A percentile compares a stretch with the other conserved stretches of the same genome.
These are phyloP conservation scores for Corythaixoides concolor DNA, from an alignment of 2,113 vertebrate genomes.

Conservation along the genomic window DNA sequence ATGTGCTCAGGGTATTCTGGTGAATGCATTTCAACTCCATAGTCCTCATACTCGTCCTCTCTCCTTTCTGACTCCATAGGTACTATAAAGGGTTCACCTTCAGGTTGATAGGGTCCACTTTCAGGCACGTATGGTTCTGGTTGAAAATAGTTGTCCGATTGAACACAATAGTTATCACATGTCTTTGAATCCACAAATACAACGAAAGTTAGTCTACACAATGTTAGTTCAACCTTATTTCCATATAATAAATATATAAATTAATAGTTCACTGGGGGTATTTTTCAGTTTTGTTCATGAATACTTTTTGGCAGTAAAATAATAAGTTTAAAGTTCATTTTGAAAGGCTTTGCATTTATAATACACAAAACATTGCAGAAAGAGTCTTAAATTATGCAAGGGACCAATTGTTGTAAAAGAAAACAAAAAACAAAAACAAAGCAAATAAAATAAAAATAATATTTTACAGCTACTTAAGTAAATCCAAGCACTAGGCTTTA, in stretches of 20 bases:
- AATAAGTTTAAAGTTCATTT: background rate
- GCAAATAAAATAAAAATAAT: slow-evolving; percentile 45
- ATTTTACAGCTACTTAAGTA: slow-evolving; percentile 47
- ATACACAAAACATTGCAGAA: slow-evolving; percentile 52
- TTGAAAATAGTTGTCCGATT: slow-evolving; percentile 90
- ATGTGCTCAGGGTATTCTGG: slow-evolving; percentile 71
- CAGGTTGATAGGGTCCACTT: slow-evolving; percentile 82
- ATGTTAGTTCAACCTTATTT: slow-evolving; percentile 48
- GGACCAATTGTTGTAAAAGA: background rate
- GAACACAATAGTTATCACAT: slow-evolving; percentile 79
- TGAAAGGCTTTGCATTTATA: slow-evolving; percentile 34
- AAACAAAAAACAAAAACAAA: background rate
- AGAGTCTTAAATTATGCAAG: slow-evolving; percentile 41
- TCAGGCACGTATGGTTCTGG: slow-evolving; percentile 86
- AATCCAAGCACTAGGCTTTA: slow-evolving; percentile 44
- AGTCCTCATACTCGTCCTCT: slow-evolving; percentile 86
- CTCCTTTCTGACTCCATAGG: slow-evolving; percentile 81
- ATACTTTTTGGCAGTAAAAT: slow-evolving; percentile 13
- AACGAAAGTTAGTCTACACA: slow-evolving; percentile 48
- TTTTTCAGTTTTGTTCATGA: background rate
- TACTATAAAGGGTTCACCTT: slow-evolving; percentile 82
- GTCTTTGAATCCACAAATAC: slow-evolving; percentile 68
- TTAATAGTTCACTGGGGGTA: slow-evolving; percentile 22
- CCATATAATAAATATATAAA: slow-evolving; percentile 62
- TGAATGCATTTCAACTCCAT: slow-evolving; percentile 81